Evolutionary conservation across 2,888 invertebrate species (phyloP).

Genomic region (Pegoplata infirma): DNA sequence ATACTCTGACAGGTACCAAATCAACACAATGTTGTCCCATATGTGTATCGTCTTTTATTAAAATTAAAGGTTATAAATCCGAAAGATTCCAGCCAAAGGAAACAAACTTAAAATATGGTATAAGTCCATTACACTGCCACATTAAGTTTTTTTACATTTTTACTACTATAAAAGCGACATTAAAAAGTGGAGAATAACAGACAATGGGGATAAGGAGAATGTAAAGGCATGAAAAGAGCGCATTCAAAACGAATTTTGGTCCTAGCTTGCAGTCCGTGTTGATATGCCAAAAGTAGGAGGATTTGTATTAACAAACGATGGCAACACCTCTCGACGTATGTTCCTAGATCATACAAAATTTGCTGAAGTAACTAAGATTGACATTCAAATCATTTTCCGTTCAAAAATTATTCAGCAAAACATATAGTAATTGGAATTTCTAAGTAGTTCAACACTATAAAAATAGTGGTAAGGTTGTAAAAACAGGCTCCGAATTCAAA

Average conservation of each 20-base stretch:
- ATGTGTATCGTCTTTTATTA: slow-evolving; percentile 14
- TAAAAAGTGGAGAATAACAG: slow-evolving; percentile 1
- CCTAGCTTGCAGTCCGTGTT: slow-evolving; percentile 33
- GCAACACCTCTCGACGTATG: slow-evolving; percentile 35
- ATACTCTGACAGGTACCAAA: slow-evolving; percentile 19
- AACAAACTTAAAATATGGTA: slow-evolving; percentile 5
- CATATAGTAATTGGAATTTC: too few species aligned
- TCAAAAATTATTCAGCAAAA: too few species aligned
- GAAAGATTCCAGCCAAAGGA: neutral
- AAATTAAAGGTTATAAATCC: slow-evolving; percentile 6
- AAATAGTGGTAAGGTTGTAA: too few species aligned
- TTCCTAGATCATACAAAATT: slow-evolving; percentile 21
- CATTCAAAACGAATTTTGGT: slow-evolving; percentile 37
- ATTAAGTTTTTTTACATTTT: slow-evolving; percentile 20
- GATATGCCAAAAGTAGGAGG: slow-evolving; percentile 44
- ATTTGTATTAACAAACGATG: slow-evolving; percentile 35
- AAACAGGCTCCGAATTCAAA: too few species aligned
- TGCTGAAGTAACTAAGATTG: slow-evolving; percentile 26
- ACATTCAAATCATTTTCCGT: slow-evolving; percentile 10
- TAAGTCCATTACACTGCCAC: slow-evolving; percentile 11
- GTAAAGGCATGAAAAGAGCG: neutral
- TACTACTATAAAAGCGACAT: slow-evolving; percentile 1
- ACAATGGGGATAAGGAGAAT: slow-evolving; percentile 2
- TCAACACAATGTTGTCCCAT: slow-evolving; percentile 30
- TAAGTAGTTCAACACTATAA: too few species aligned